Percentiles rank a stretch among this genome's conserved stretches.
phyloP scores from a whole-genome alignment of 2,888 invertebrate species.

The Antheraea assamensis region DNA sequence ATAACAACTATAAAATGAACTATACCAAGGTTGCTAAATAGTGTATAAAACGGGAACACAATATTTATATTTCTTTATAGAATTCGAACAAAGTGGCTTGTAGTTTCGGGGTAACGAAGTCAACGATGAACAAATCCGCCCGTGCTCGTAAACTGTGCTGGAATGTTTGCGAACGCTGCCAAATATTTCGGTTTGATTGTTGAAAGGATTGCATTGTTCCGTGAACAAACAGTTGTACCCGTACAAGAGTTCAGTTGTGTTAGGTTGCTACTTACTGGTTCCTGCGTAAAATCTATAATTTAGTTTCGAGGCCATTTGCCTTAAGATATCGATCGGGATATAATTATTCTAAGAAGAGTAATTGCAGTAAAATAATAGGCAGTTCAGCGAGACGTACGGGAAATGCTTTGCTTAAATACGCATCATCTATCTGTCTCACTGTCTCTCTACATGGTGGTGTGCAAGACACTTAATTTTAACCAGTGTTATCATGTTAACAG shows the following conservation, averaged over 20 bases:
- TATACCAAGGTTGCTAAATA: background rate
- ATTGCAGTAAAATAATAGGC: background rate
- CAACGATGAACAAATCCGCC: background rate
- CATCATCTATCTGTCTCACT: background rate
- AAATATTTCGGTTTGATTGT: constrained; percentile 12
- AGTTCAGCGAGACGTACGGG: too few relatives aligned
- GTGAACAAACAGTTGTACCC: background rate
- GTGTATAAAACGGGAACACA: background rate
- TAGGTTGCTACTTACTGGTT: background rate
- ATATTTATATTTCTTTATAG: background rate
- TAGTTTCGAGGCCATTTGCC: background rate
- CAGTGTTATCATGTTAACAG: too few relatives aligned
- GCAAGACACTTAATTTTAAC: too few relatives aligned
- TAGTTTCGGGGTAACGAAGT: background rate
- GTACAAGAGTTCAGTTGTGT: background rate
- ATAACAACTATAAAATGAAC: background rate
- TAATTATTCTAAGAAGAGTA: background rate
- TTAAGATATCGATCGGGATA: background rate
- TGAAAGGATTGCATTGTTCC: constrained; percentile 9
- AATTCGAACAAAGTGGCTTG: constrained; percentile 10
- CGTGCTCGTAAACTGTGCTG: constrained; percentile 12
- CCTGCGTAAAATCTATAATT: background rate
- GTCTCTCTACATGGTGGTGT: too few relatives aligned
- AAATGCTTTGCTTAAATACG: background rate
- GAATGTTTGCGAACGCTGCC: constrained; percentile 14